Base-by-base conservation (phyloP, 2,113 vertebrate genomes). In the Centropristis striata region DNA sequence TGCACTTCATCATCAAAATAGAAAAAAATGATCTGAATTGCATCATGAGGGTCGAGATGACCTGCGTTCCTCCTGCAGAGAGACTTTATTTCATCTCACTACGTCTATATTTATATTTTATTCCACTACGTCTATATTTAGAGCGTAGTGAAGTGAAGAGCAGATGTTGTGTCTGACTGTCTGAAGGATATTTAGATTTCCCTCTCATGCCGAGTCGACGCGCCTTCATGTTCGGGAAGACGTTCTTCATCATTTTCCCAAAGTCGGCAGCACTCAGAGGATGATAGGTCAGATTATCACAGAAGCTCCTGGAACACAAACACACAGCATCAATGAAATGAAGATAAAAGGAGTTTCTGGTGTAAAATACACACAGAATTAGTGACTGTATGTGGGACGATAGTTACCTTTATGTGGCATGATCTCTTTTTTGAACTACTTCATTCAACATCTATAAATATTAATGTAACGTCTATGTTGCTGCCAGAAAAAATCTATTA, bases 101-200 rank as follows among this genome's bases (percentile, higher is more conserved):
- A n/a, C 69, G 78, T 95, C 95, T 94, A 95, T 95, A 95, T 96
- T 96, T 95, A 96, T 94, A 93, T 93, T 95, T 90, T 71, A 94
- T 92, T 90, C 93, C 90, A 92, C n/a, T n/a, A n/a, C 69, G 78
- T 95, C 95, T 94, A 95, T 95, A 95, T 96, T 96, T 95, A 84
- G 15, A 39, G 78, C 88, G 87, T 89, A 79, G n/a, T 96, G 92
- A 96, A 95, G 86, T 91, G 80, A 93, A 94, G 2, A 86, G 93
- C 92, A 96, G 92, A 95, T 94, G 94, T 91, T 95, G 84, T 84
- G 53, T n/a, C n/a, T n/a, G n/a, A n/a, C n/a, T n/a, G n/a, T n/a
- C n/a, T 79, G 90, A 98, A 99, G 98, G 98, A 99, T 99, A 99
- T 99, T 99, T 99, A 67, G 98, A 99, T 97, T 99, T 99, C 92